phyloP scores from a whole-genome alignment of 2,888 invertebrate species.

The Phengaris arion region DNA sequence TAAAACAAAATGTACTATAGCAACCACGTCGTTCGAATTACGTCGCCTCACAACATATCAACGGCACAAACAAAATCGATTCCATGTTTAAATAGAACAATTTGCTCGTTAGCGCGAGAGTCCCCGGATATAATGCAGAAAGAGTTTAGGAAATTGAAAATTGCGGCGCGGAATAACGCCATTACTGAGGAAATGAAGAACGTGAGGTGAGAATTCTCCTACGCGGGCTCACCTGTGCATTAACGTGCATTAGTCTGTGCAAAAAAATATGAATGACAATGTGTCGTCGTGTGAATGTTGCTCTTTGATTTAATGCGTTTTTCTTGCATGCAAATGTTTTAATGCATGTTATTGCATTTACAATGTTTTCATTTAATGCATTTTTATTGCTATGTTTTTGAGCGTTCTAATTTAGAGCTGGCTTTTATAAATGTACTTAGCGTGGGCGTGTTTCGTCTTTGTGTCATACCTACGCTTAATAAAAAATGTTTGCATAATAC shows the following conservation, averaged over 20 bases:
- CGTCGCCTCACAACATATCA: not conserved
- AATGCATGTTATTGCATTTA: not conserved
- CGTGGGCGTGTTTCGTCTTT: not conserved
- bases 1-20: not conserved
- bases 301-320: not conserved
- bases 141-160: slow-evolving; percentile 77
- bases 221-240: slow-evolving; percentile 35
- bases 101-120: slow-evolving; percentile 46
- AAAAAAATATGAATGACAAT: slow-evolving; percentile 8
- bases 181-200: slow-evolving; percentile 77
- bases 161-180: slow-evolving; percentile 74
- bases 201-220: slow-evolving; percentile 68
- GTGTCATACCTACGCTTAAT: not conserved
- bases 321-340: not conserved
- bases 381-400: not conserved
- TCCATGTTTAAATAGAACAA: slow-evolving; percentile 29
- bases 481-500: not conserved
- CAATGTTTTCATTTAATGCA: not conserved
- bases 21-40: not conserved
- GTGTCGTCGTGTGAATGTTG: slow-evolving; percentile 30
- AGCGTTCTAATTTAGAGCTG: not conserved
- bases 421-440: not conserved
- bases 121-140: slow-evolving; percentile 61
- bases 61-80: slow-evolving; percentile 20
- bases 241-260: slow-evolving; percentile 9